A percentile compares a stretch with the other conserved stretches of the same genome.
Evolutionary conservation across 2,888 invertebrate species (phyloP).

Genomic region (Crocallis elinguaria): DNA sequence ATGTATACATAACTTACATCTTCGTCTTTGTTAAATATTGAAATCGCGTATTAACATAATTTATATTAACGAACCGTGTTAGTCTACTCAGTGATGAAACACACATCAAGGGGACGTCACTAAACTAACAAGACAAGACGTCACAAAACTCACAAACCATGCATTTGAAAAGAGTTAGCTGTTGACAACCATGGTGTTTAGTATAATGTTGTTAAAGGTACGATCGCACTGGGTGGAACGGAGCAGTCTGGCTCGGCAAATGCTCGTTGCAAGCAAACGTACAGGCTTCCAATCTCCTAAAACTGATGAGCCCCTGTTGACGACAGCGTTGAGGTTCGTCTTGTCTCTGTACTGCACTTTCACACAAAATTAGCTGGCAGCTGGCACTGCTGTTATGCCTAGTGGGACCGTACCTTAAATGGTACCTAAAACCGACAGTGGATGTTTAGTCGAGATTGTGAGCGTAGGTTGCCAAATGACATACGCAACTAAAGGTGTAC

Average conservation of each 20-base stretch:
- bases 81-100: constrained; percentile 29
- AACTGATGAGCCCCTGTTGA: too few species aligned
- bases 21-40: constrained; percentile 12
- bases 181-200: constrained; percentile 33
- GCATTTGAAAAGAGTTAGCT: constrained; percentile 31
- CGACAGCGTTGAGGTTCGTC: too few species aligned
- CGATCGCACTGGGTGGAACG: too few species aligned
- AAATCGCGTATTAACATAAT: constrained; percentile 23
- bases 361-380: too few species aligned
- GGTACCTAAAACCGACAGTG: too few species aligned
- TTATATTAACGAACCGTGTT: constrained; percentile 16
- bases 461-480: constrained; percentile 60
- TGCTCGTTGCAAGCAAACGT: too few species aligned
- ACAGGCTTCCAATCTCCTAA: too few species aligned
- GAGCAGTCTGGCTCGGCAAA: too few species aligned
- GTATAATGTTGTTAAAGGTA: constrained; percentile 29
- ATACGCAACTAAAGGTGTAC: constrained; percentile 24
- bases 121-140: constrained; percentile 25
- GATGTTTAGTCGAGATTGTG: constrained; percentile 31
- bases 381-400: too few species aligned
- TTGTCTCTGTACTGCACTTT: too few species aligned
- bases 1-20: constrained; percentile 2
- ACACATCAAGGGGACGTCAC: constrained; percentile 26
- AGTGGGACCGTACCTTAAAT: too few species aligned
- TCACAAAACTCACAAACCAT: constrained; percentile 30